Conservation (phyloP, 2,888 invertebrate genomes). For the Dermolepida albohirtum region DNA sequence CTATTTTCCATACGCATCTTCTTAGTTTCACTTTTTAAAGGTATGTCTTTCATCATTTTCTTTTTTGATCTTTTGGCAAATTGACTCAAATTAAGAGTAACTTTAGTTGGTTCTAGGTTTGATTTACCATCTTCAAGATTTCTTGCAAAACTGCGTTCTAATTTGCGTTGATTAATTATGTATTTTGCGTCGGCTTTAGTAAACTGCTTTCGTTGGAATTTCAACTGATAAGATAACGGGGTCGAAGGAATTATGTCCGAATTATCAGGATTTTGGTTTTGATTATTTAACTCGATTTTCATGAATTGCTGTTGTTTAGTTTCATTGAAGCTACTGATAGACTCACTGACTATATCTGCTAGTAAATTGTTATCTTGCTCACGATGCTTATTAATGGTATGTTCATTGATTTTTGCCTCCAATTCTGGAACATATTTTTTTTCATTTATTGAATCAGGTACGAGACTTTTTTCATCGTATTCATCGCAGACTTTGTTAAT, state of each 20-base stretch:
- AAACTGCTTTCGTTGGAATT: neutral
- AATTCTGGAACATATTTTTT: too few species aligned
- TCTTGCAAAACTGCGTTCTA: constrained; percentile 35
- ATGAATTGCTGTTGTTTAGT: too few species aligned
- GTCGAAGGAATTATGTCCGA: too few species aligned
- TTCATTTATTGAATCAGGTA: neutral
- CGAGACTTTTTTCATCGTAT: neutral
- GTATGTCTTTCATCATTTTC: constrained; percentile 5
- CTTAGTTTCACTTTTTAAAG: constrained; percentile 25
- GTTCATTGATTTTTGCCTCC: too few species aligned
- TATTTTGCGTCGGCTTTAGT: neutral
- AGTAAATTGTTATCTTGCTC: too few species aligned
- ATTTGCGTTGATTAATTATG: neutral
- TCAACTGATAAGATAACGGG: neutral
- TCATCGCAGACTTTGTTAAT: neutral
- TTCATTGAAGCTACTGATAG: too few species aligned
- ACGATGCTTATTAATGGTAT: too few species aligned
- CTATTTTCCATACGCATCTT: constrained; percentile 27
- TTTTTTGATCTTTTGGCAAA: constrained; percentile 40
- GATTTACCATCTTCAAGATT: constrained; percentile 42
- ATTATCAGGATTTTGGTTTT: too few species aligned
- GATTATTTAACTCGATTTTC: too few species aligned
- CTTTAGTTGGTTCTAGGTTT: constrained; percentile 15
- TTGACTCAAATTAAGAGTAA: constrained; percentile 28
- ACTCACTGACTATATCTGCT: too few species aligned